Conservation (phyloP, 2,797 vertebrate genomes). For the Cossypha dichroa region DNA sequence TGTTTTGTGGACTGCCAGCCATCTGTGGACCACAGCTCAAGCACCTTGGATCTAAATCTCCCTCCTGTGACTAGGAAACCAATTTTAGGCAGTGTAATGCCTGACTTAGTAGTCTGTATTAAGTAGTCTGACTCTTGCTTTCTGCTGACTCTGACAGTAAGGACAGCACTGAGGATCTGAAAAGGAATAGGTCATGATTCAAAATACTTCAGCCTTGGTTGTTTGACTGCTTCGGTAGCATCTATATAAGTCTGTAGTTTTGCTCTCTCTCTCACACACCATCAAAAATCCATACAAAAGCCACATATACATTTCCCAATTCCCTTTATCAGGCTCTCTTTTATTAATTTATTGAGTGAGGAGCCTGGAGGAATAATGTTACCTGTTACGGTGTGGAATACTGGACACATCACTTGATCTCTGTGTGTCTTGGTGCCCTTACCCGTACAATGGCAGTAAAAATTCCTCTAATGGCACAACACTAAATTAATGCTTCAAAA, state of each 20-base stretch:
- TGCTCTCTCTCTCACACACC: not conserved
- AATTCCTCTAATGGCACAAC: not conserved
- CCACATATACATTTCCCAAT: not conserved
- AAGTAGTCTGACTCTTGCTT: not conserved
- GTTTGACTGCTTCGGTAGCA: not conserved
- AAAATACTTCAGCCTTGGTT: not conserved
- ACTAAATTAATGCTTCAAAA: not conserved
- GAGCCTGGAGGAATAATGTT: not conserved
- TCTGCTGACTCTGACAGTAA: not conserved
- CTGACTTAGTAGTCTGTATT: not conserved
- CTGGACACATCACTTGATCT: not conserved
- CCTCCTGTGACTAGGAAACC: not conserved
- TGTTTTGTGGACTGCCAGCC: not conserved
- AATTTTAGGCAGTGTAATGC: not conserved
- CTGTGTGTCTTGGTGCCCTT: fast-evolving
- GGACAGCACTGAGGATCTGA: not conserved
- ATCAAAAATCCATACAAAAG: not conserved
- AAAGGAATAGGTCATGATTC: not conserved
- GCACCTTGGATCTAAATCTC: not conserved
- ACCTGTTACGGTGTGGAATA: not conserved
- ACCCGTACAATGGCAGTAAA: not conserved
- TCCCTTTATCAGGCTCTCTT: not conserved
- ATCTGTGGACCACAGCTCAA: not conserved
- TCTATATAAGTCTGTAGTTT: not conserved
- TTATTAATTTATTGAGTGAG: not conserved